Evolutionary conservation across 2,888 invertebrate genomes (phyloP).

Genomic region (Harpagoxenus sublaevis): DNA sequence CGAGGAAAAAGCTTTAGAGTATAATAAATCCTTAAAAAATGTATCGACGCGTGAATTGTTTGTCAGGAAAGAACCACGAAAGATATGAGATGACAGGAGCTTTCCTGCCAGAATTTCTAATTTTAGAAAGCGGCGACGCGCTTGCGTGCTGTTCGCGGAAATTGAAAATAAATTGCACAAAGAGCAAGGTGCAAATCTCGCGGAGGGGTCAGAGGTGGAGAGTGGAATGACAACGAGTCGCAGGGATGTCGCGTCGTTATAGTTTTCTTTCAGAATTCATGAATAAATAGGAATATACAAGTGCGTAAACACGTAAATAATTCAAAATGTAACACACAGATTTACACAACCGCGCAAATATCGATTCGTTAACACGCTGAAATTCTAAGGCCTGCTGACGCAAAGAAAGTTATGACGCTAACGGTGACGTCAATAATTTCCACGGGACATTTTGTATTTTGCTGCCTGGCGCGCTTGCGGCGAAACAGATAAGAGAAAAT

Average conservation of each 20-base stretch:
- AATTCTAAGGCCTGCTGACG: slow-evolving; percentile 6
- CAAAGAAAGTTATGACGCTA: not conserved
- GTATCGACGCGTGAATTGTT: not conserved
- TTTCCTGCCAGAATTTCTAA: slow-evolving; percentile 74
- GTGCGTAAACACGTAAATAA: not conserved
- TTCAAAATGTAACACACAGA: not conserved
- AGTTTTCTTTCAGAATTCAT: slow-evolving; percentile 9
- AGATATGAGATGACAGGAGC: slow-evolving; percentile 52
- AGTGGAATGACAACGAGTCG: slow-evolving; percentile 36
- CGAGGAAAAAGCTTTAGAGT: not conserved
- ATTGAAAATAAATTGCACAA: slow-evolving; percentile 83
- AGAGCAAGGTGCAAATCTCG: slow-evolving; percentile 69
- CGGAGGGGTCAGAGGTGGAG: slow-evolving; percentile 30
- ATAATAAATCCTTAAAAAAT: not conserved
- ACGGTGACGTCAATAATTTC: slow-evolving; percentile 32
- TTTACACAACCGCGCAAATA: not conserved
- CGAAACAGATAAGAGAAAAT: not conserved
- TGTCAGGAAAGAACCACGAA: not conserved
- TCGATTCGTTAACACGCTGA: not conserved
- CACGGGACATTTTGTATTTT: not conserved
- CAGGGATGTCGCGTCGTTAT: slow-evolving; percentile 50
- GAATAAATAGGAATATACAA: not conserved
- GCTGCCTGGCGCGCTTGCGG: not conserved
- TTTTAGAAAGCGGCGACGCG: slow-evolving; percentile 74
- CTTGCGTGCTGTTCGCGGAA: slow-evolving; percentile 78